These are phyloP conservation scores for Rhinoraja longicauda DNA, from an alignment of 2,797 vertebrate genomes.

Conservation along the genomic window DNA sequence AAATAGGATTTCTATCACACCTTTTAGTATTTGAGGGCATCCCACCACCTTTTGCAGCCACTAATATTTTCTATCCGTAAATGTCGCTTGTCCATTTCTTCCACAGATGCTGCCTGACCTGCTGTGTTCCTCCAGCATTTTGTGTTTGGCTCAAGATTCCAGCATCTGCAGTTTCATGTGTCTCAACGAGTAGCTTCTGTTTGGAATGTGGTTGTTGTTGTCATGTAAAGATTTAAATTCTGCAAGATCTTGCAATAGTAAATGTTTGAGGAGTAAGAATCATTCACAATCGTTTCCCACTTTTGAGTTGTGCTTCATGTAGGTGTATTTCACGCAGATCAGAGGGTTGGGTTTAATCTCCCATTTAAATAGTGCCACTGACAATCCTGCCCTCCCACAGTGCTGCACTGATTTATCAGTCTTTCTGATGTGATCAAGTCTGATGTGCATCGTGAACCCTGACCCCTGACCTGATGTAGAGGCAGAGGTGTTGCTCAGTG, in stretches of 20 bases:
- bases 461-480: background rate
- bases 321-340: background rate
- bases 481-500: background rate
- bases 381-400: background rate
- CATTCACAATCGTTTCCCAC: background rate
- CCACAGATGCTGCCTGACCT: no score
- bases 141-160: no score
- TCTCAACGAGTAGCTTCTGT: no score
- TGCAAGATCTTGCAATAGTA: background rate
- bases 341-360: background rate
- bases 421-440: background rate
- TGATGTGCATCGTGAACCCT: background rate
- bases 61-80: background rate
- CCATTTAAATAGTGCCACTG: background rate
- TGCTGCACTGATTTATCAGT: background rate
- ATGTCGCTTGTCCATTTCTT: no score
- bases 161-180: no score
- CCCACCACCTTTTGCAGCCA: background rate
- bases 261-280: background rate
- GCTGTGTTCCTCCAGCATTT: no score
- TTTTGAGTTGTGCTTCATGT: background rate
- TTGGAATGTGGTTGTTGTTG: background rate
- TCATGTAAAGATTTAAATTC: background rate
- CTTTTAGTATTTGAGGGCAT: background rate
- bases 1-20: background rate